These are phyloP conservation scores for Pantelozetes paolii DNA, from an alignment of 2,888 invertebrate species.

Conservation along the genomic window DNA sequence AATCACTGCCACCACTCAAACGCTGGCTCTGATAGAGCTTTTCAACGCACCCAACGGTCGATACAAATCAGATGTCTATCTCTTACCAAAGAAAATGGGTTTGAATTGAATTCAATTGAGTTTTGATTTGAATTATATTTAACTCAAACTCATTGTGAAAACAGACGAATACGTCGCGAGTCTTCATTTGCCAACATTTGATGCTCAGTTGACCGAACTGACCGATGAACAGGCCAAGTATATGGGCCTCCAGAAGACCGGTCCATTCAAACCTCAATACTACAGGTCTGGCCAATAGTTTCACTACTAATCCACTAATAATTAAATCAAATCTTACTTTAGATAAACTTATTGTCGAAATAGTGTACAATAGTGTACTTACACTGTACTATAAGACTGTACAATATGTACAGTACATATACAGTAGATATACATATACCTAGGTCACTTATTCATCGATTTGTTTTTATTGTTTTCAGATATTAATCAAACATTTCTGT, in stretches of 20 bases:
- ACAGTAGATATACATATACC: no score
- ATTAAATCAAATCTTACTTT: no score
- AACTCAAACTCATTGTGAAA: slow-evolving; percentile 40
- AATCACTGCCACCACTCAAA: slow-evolving; percentile 94
- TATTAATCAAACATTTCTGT: neutral
- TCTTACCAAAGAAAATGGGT: slow-evolving; percentile 98
- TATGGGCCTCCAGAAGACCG: slow-evolving; percentile 93
- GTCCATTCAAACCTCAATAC: slow-evolving; percentile 97
- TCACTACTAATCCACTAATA: no score
- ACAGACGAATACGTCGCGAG: slow-evolving; percentile 96
- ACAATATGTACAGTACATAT: no score
- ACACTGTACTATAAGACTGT: no score
- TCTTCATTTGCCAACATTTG: slow-evolving; percentile 91
- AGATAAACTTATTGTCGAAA: neutral
- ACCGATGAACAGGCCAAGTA: slow-evolving; percentile 96
- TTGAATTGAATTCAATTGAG: slow-evolving; percentile 49
- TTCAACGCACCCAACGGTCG: slow-evolving; percentile 91
- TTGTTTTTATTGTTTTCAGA: neutral
- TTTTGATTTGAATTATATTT: slow-evolving; percentile 1
- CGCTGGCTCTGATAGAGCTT: slow-evolving; percentile 89
- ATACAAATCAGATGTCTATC: slow-evolving; percentile 94
- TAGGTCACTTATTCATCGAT: neutral
- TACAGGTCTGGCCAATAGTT: slow-evolving; percentile 88
- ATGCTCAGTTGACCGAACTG: slow-evolving; percentile 92
- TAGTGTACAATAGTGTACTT: no score